These are phyloP conservation scores for Diplogasteroides magnus DNA, from an alignment of 1,140 invertebrate species.

Conservation along the genomic window DNA sequence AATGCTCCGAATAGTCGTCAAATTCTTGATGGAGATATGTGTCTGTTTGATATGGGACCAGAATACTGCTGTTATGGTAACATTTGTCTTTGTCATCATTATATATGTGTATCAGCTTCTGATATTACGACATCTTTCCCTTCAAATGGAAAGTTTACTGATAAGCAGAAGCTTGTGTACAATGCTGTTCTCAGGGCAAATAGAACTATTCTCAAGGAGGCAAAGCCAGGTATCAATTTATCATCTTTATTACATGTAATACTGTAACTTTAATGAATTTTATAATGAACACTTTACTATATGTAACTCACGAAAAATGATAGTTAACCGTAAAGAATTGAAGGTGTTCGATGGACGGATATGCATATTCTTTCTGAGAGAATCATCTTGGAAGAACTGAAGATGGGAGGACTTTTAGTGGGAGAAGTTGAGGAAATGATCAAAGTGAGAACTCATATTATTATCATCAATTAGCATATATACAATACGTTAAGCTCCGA, in stretches of 20 bases:
- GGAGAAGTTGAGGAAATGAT: slow-evolving; percentile 85
- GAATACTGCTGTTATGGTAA: slow-evolving; percentile 84
- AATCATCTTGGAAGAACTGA: slow-evolving; percentile 71
- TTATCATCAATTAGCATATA: too few species aligned
- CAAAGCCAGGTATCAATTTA: slow-evolving; percentile 72
- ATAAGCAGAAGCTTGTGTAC: slow-evolving; percentile 85
- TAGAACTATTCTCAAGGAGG: slow-evolving; percentile 73
- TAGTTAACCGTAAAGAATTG: background rate
- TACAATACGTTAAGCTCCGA: background rate
- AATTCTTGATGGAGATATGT: slow-evolving; percentile 81
- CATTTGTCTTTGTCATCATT: too few species aligned
- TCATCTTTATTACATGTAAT: too few species aligned
- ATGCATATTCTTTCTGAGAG: slow-evolving; percentile 84
- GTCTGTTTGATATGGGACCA: slow-evolving; percentile 93
- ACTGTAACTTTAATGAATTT: too few species aligned
- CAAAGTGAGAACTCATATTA: too few species aligned
- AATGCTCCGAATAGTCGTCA: slow-evolving; percentile 79
- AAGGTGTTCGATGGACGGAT: slow-evolving; percentile 76
- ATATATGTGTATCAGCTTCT: slow-evolving; percentile 62
- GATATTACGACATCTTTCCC: slow-evolving; percentile 96
- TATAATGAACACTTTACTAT: too few species aligned
- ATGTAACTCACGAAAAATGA: background rate
- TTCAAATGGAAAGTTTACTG: slow-evolving; percentile 86
- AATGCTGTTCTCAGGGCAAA: slow-evolving; percentile 82
- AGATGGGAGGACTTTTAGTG: slow-evolving; percentile 69